Evolutionary conservation across 1,140 invertebrate genomes (phyloP).

Genomic region (Hirudo medicinalis): DNA sequence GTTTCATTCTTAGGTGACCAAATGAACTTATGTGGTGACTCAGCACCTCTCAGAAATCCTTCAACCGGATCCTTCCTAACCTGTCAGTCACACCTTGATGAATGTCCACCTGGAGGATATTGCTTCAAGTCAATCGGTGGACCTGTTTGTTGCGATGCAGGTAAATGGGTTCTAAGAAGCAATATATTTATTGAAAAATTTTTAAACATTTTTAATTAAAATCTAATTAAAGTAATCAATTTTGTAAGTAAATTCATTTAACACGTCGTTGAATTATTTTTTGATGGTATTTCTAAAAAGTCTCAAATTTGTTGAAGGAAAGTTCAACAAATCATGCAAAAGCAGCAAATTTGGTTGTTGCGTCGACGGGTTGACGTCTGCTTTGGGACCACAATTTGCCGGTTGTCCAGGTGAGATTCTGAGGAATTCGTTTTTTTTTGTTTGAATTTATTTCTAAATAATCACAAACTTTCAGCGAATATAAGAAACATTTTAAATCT

Average conservation of each 20-base stretch:
- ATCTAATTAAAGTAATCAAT: too few species aligned
- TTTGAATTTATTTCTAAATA: too few species aligned
- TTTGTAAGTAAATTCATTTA: too few species aligned
- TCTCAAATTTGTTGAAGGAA: background rate
- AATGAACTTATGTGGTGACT: constrained; percentile 58
- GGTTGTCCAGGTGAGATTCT: constrained; percentile 58
- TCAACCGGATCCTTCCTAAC: constrained; percentile 60
- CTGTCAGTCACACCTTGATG: constrained; percentile 59
- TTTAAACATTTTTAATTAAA: too few species aligned
- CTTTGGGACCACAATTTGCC: constrained; percentile 58
- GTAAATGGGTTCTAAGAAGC: constrained; percentile 21
- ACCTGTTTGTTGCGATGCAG: constrained; percentile 34
- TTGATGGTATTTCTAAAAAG: too few species aligned
- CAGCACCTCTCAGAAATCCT: constrained; percentile 57
- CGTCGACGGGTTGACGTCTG: constrained; percentile 66
- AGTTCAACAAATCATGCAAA: constrained; percentile 24
- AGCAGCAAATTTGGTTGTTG: constrained; percentile 58
- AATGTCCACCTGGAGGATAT: constrained; percentile 53
- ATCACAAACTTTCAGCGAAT: too few species aligned
- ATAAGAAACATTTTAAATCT: too few species aligned
- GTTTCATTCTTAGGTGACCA: too few species aligned
- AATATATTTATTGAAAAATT: too few species aligned
- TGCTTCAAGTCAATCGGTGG: constrained; percentile 29
- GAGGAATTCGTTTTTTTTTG: too few species aligned
- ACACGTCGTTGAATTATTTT: too few species aligned